phyloP scores from a whole-genome alignment of 2,113 vertebrate species.

The Amphiprion ocellaris region DNA sequence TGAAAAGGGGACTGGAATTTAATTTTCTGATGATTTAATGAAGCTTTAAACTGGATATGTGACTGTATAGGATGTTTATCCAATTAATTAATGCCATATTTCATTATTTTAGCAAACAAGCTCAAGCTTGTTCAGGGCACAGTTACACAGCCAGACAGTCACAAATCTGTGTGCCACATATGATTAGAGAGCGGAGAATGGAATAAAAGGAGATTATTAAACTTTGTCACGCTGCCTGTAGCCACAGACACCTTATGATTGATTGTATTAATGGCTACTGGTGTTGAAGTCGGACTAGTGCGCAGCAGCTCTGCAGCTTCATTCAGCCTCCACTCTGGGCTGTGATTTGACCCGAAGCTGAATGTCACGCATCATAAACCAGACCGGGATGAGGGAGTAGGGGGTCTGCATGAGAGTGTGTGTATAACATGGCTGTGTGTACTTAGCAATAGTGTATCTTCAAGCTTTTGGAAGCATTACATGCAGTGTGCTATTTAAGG shows the following conservation, averaged over 20 bases:
- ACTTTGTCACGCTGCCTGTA: neutral
- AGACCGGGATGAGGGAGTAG: conserved; percentile 36
- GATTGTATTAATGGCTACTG: neutral
- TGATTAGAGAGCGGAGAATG: neutral
- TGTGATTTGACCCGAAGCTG: conserved; percentile 58
- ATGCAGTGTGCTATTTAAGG: neutral
- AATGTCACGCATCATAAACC: conserved; percentile 58
- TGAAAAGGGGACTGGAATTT: neutral
- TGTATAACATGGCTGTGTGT: conserved; percentile 23
- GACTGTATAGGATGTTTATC: too few relatives aligned
- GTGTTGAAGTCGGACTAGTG: neutral
- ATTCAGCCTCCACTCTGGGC: conserved; percentile 21
- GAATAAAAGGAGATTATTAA: neutral
- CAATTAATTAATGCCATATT: too few relatives aligned
- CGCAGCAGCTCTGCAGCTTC: neutral
- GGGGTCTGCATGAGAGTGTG: conserved; percentile 22
- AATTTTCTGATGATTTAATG: too few relatives aligned
- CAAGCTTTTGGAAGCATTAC: neutral
- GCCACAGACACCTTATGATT: neutral
- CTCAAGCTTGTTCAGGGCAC: too few relatives aligned
- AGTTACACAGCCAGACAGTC: too few relatives aligned
- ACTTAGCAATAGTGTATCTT: neutral
- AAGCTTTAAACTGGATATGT: too few relatives aligned
- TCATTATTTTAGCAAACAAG: too few relatives aligned
- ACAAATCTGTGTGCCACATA: too few relatives aligned